These are phyloP conservation scores for Bradypodion pumilum DNA, from an alignment of 2,797 vertebrate genomes.

Conservation along the genomic window DNA sequence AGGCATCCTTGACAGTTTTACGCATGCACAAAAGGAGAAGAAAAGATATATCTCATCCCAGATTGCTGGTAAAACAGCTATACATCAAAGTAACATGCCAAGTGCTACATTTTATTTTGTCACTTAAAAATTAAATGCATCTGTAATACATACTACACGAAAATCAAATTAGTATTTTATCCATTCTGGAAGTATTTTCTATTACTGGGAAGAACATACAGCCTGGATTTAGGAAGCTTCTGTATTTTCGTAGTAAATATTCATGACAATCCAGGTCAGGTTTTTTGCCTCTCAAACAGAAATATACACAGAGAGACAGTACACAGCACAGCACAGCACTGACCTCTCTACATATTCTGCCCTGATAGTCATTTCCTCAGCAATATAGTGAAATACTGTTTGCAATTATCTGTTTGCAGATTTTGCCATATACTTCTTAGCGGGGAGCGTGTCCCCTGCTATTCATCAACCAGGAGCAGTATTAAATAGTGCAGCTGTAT, in stretches of 20 bases:
- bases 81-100: conserved; percentile 54
- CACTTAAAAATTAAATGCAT: conserved; percentile 69
- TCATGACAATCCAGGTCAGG: conserved; percentile 24
- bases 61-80: conserved; percentile 46
- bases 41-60: conserved; percentile 33
- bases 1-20: conserved; percentile 40
- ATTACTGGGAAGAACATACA: conserved; percentile 47
- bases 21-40: conserved; percentile 12
- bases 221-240: conserved; percentile 32
- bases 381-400: conserved; percentile 50
- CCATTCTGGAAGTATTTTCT: conserved; percentile 57
- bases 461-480: background rate
- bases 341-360: conserved; percentile 58
- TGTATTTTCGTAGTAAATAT: conserved; percentile 63
- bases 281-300: conserved; percentile 39
- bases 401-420: conserved; percentile 50
- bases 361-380: conserved; percentile 38
- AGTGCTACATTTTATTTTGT: conserved; percentile 65
- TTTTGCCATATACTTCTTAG: conserved; percentile 21
- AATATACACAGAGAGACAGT: too few relatives aligned
- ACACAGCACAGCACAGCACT: conserved; percentile 35
- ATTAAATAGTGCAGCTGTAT: background rate
- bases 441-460: conserved; percentile 9
- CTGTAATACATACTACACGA: conserved; percentile 62
- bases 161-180: conserved; percentile 67